A percentile compares a stretch with the other conserved stretches of the same genome.
phyloP scores from a whole-genome alignment of 2,797 vertebrate genomes.

The Periophthalmus magnuspinnatus region DNA sequence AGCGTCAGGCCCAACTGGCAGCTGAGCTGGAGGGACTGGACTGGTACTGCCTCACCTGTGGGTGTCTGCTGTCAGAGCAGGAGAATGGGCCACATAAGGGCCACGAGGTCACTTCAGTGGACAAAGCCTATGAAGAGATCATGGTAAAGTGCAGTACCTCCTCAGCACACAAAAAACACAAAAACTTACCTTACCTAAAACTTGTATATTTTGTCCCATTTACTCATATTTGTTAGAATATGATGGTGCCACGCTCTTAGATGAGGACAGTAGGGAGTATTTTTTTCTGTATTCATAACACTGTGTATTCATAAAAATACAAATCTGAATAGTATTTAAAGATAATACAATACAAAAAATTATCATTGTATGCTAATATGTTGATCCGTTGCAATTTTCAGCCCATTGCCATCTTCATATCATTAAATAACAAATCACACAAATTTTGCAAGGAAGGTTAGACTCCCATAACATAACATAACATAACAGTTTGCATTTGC shows the following conservation, averaged over 20 bases:
- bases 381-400: background rate
- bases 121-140: constrained; percentile 82
- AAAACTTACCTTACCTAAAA: too few species aligned
- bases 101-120: constrained; percentile 82
- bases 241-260: too few species aligned
- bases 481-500: too few species aligned
- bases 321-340: background rate
- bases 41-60: constrained; percentile 88
- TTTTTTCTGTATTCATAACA: background rate
- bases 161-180: background rate
- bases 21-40: constrained; percentile 80
- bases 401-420: background rate
- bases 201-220: background rate
- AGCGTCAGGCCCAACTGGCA: constrained; percentile 68
- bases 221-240: too few species aligned
- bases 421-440: background rate
- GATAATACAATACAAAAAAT: background rate
- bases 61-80: constrained; percentile 80
- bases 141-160: constrained; percentile 73
- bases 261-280: too few species aligned
- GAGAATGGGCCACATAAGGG: constrained; percentile 82
- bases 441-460: background rate
- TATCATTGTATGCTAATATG: too few species aligned
- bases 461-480: too few species aligned
- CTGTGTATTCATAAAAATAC: background rate